Evolutionary conservation across 2,888 invertebrate genomes (phyloP), one percentile per base, ranked within the genome.

Genomic region (Meteorus colon): DNA sequence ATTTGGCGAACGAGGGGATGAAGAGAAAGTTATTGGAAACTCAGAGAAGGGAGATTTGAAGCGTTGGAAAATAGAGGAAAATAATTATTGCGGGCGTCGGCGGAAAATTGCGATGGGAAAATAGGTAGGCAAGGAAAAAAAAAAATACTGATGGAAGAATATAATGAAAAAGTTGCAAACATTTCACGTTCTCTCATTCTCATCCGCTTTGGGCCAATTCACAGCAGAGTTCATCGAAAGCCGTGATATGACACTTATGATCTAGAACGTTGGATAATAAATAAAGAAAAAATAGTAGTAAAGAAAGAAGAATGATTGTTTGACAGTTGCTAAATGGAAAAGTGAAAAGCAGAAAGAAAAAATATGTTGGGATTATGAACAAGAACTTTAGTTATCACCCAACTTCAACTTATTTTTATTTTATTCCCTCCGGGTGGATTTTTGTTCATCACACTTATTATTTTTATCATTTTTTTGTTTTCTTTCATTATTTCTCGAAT

Each of bases 81-180:
- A 63, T 63, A 63, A 63, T 63, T 63, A 63, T 63, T 63, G 63
- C 63, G 34, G 63, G 63, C 63, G 63, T 63, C 63, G 31, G 63
- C 63, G 63, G 31, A 63, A 63, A 63, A 63, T 63, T 63, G 63
- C 34, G 48, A 48, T 48, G 48, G n/a, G 48, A n/a, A 16, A 48
- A 48, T n/a, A 6, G 48, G n/a, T 4, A 48, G 48, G 16, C 2
- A n/a, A n/a, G 4, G 48, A 4, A 2, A 14, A 10, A 16, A 63
- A 31, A 24, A 24, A 24, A 24, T n/a, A n/a, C 24, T 24, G 34
- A 63, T 63, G 31, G 63, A 62, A 14, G 12, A 29, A 63, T 63
- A 34, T 14, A 63, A 34, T 63, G 63, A 34, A 63, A 63, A 63
- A 63, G 63, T 63, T 63, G 63, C 31, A 29, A 63, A 63, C 34